Evolutionary conservation across 2,113 vertebrate species (phyloP).

Genomic region (Corynorhinus townsendii): DNA sequence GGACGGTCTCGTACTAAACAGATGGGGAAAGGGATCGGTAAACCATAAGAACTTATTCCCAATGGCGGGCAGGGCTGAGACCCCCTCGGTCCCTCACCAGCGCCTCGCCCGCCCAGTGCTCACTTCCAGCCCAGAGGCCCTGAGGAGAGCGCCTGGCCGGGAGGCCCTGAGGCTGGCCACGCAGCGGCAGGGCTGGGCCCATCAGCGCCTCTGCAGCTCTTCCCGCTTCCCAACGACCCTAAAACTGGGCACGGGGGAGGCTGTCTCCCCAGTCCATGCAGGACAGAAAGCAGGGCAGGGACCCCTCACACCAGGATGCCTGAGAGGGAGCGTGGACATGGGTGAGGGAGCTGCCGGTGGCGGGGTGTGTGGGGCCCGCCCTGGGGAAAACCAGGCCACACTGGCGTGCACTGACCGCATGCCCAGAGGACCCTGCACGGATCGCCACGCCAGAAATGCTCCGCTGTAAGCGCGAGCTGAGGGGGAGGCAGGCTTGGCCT

Average conservation of each 20-base stretch:
- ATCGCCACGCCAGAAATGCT: no score
- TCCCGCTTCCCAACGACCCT: background rate
- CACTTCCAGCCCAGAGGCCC: background rate
- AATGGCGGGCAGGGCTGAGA: background rate
- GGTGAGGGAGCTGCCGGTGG: no score
- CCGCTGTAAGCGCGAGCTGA: background rate
- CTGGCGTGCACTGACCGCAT: background rate
- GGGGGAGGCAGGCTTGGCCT: background rate
- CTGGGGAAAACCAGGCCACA: background rate
- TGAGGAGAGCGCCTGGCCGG: background rate
- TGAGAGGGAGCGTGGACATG: no score
- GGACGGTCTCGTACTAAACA: conserved; percentile 62
- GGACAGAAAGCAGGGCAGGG: background rate
- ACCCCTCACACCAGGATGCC: no score
- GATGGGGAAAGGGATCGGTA: conserved; percentile 11
- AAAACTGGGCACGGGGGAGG: background rate
- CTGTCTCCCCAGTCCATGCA: no score
- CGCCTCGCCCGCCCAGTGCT: no score
- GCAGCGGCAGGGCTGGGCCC: background rate
- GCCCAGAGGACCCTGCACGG: background rate
- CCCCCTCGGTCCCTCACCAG: background rate
- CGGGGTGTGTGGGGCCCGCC: no score
- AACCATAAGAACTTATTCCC: background rate
- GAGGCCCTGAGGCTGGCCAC: background rate
- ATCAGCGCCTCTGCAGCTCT: background rate